A percentile compares a stretch with the other conserved stretches of the same genome.
Evolutionary conservation across 2,797 vertebrate genomes (phyloP).

Genomic region (Sebastes diaconus): DNA sequence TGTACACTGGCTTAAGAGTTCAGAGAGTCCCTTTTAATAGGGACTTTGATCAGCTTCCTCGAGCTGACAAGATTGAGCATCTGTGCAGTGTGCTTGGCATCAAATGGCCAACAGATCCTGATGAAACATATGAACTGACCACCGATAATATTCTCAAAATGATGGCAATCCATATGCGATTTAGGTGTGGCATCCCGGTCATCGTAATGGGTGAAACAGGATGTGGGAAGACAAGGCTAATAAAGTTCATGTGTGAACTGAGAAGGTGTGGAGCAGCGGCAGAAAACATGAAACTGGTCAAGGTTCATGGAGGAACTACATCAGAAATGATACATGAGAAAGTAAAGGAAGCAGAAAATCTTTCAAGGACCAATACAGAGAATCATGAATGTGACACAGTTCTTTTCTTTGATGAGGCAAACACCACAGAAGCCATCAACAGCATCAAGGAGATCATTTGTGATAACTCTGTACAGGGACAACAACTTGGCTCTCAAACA

Average conservation of each 20-base stretch:
- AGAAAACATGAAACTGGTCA: constrained; percentile 90
- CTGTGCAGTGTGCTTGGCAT: constrained; percentile 87
- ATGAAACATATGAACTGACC: constrained; percentile 80
- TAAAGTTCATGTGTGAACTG: constrained; percentile 88
- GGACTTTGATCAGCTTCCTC: constrained; percentile 83
- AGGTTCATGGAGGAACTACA: constrained; percentile 91
- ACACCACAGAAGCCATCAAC: constrained; percentile 89
- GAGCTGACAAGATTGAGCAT: constrained; percentile 84
- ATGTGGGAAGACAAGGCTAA: constrained; percentile 91
- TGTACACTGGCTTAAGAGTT: constrained; percentile 78
- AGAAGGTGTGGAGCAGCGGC: constrained; percentile 65
- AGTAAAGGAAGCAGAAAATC: constrained; percentile 82
- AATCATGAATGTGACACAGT: constrained; percentile 83
- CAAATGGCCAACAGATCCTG: constrained; percentile 75
- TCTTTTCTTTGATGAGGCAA: constrained; percentile 93
- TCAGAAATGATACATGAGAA: constrained; percentile 84
- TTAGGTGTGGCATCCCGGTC: constrained; percentile 92
- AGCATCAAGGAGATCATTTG: constrained; percentile 92
- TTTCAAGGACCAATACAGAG: constrained; percentile 79
- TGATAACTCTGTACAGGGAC: constrained; percentile 83
- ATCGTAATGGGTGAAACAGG: constrained; percentile 95
- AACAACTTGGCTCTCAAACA: constrained; percentile 43
- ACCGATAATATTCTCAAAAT: constrained; percentile 92
- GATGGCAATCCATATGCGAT: constrained; percentile 92
- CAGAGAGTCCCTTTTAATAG: constrained; percentile 89